Evolutionary conservation across 2,797 vertebrate species (phyloP).

Genomic region (Cynodonichthys magdalenae): DNA sequence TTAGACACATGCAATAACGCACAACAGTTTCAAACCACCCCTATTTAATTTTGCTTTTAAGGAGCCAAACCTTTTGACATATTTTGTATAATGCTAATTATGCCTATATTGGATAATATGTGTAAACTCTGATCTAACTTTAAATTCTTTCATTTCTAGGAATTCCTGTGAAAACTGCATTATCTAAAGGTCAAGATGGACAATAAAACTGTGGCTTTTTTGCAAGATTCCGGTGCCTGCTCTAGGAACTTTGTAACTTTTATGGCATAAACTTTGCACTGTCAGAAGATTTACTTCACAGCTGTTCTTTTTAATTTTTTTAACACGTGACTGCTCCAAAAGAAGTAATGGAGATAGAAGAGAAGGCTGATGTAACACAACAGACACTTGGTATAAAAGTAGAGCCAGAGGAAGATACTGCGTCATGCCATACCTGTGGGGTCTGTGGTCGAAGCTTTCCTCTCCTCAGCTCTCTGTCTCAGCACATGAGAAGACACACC

Average conservation of each 20-base stretch:
- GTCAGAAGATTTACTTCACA: slow-evolving; percentile 28
- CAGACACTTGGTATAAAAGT: slow-evolving; percentile 57
- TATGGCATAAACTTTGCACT: slow-evolving; percentile 22
- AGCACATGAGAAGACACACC: slow-evolving; percentile 98
- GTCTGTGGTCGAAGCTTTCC: slow-evolving; percentile 95
- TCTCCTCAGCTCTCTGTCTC: slow-evolving; percentile 95
- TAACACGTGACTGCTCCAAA: slow-evolving; percentile 3
- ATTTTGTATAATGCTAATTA: too few relatives aligned
- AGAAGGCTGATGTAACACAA: slow-evolving; percentile 71
- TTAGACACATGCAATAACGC: not conserved
- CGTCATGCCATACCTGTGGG: slow-evolving; percentile 88
- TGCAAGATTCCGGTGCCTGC: slow-evolving; percentile 19
- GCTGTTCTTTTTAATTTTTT: slow-evolving; percentile 11
- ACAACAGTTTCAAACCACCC: too few relatives aligned
- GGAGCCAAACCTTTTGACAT: too few relatives aligned
- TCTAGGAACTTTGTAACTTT: slow-evolving; percentile 49
- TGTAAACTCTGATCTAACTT: slow-evolving; percentile 1
- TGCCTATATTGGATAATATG: too few relatives aligned
- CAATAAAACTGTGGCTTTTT: slow-evolving; percentile 31
- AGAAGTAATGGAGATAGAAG: slow-evolving; percentile 83
- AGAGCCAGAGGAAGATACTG: slow-evolving; percentile 80
- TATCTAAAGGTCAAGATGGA: slow-evolving; percentile 45
- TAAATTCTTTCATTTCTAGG: slow-evolving; percentile 46
- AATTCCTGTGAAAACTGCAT: slow-evolving; percentile 12
- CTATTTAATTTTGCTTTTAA: too few relatives aligned